phyloP scores from a whole-genome alignment of 2,888 invertebrate genomes.

The Thecophora atra region DNA sequence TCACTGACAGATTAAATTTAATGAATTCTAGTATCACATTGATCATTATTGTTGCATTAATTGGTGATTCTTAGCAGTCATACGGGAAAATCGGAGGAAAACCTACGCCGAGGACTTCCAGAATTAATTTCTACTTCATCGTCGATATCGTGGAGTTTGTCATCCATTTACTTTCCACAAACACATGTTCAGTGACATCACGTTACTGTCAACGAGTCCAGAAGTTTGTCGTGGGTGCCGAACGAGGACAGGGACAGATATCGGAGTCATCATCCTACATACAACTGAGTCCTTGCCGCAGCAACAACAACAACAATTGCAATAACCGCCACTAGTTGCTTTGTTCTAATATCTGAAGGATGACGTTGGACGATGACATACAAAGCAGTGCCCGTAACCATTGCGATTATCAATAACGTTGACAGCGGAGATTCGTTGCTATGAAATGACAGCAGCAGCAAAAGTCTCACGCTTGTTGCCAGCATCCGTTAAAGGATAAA shows the following conservation, averaged over 20 bases:
- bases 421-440: conserved; percentile 34
- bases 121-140: neutral
- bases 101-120: neutral
- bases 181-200: conserved; percentile 3
- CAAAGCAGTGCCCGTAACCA: conserved; percentile 19
- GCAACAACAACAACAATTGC: neutral
- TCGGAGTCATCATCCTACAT: too few relatives aligned
- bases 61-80: neutral
- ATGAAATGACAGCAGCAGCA: conserved; percentile 22
- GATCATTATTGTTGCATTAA: neutral
- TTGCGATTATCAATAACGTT: conserved; percentile 28
- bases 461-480: conserved; percentile 6
- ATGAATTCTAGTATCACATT: neutral
- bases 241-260: neutral
- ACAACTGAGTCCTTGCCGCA: too few relatives aligned
- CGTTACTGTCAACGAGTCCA: neutral
- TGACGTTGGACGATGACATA: conserved; percentile 41
- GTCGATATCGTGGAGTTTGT: too few relatives aligned
- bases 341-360: conserved; percentile 39
- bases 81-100: neutral
- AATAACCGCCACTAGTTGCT: conserved; percentile 6
- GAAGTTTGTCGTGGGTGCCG: neutral
- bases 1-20: neutral
- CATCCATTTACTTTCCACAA: neutral
- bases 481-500: conserved; percentile 9